Conservation (phyloP, 2,113 vertebrate species). For the Zootoca vivipara region DNA sequence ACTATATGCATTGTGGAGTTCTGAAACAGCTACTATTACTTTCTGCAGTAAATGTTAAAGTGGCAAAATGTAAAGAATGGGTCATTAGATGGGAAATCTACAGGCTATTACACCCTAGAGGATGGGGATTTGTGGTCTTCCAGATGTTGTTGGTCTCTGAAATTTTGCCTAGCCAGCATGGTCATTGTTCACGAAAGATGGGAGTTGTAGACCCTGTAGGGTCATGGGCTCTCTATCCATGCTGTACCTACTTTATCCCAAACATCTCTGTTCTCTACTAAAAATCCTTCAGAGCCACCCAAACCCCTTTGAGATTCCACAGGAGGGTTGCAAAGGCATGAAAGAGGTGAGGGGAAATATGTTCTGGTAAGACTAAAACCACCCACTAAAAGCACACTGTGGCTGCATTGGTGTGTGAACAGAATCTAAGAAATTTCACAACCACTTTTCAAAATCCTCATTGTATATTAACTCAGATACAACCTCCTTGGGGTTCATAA, state of each 20-base stretch:
- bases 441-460: too few relatives aligned
- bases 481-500: too few relatives aligned
- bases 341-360: background rate
- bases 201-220: too few relatives aligned
- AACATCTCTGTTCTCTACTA: background rate
- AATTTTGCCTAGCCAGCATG: too few relatives aligned
- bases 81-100: background rate
- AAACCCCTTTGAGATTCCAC: background rate
- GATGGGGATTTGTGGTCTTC: background rate
- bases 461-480: too few relatives aligned
- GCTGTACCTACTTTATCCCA: background rate
- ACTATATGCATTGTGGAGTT: background rate
- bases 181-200: too few relatives aligned
- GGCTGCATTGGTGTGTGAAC: too few relatives aligned
- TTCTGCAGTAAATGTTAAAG: background rate
- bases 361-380: background rate
- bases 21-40: background rate
- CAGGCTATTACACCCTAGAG: background rate
- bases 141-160: too few relatives aligned
- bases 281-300: background rate
- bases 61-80: background rate
- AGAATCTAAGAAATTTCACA: too few relatives aligned
- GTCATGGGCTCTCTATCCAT: background rate
- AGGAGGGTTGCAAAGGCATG: background rate
- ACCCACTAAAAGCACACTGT: too few relatives aligned